Evolutionary conservation across 2,113 vertebrate species (phyloP), one percentile per base, ranked within the genome.

Genomic region (Rhinoderma darwinii): DNA sequence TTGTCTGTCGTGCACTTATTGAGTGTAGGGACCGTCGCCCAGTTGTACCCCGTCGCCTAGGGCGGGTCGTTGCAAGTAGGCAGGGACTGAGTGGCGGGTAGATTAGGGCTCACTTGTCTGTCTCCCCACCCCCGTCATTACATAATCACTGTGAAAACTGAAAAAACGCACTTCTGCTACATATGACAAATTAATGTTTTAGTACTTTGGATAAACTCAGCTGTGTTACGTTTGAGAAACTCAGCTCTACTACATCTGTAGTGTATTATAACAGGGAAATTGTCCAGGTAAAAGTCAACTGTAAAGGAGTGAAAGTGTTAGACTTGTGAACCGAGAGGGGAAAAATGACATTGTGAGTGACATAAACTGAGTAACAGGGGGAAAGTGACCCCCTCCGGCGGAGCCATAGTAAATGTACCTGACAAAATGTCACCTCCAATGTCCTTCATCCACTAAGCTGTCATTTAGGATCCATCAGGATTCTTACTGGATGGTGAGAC

Each of bases 401-500:
- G 66, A 35, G 0, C 0, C 75, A 85, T 61, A 77, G 80, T 0
- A 82, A 89, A 54, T 0, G 10, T 50, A 63, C 75, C 89, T 92
- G 91, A 93, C 90, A 93, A 90, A 89, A 92, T 91, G 93, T 93
- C 93, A 93, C 93, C 93, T 93, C 88, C 18, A 0, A 90, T 91
- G 93, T 93, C 93, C 94, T 93, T 91, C 89, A 90, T 90, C 89
- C 91, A 89, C 90, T 90, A 90, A 5, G 87, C 92, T 92, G 92
- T 95, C 95, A 94, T 94, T 95, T 93, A 94, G 90, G 93, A 95
- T 95, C 92, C 93, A 93, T 95, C 92, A 92, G 90, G 27, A 32
- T 20, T 66, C 72, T 17, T 7, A 15, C 66, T 74, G 17, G n/a
- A 35, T 61, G 47, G 18, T 20, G 30, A 87, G 78, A 82, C n/a